A percentile compares a stretch with the other conserved stretches of the same genome.
These are phyloP conservation scores for Archips crataeganus DNA, from an alignment of 2,888 invertebrate genomes.

Conservation along the genomic window DNA sequence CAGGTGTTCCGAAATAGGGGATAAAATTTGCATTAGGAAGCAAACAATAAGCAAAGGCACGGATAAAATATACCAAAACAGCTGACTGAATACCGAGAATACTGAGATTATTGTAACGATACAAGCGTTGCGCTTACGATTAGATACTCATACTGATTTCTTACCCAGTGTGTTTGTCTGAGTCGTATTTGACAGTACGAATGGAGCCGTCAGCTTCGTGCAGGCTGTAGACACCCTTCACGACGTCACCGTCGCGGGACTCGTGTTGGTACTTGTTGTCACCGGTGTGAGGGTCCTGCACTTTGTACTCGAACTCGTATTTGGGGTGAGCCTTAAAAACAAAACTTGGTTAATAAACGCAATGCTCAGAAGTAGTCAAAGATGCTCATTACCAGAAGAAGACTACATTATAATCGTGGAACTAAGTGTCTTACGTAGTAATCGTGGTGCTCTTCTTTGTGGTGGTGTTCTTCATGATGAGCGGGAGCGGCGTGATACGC, in stretches of 20 bases:
- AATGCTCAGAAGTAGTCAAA: not conserved
- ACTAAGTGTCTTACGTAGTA: conserved; percentile 26
- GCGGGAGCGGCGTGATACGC: conserved; percentile 25
- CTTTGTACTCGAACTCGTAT: conserved; percentile 61
- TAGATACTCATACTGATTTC: not conserved
- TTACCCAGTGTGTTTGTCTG: conserved; percentile 46
- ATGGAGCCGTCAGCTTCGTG: conserved; percentile 62
- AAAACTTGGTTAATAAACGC: not conserved
- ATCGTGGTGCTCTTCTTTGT: conserved; percentile 35
- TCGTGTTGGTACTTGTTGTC: conserved; percentile 65
- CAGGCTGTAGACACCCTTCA: conserved; percentile 63
- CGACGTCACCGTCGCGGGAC: conserved; percentile 63
- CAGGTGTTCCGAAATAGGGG: too few species aligned
- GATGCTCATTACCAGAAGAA: not conserved
- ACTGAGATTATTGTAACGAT: too few species aligned
- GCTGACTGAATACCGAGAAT: not conserved
- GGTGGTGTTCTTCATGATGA: conserved; percentile 27
- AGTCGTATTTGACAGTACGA: conserved; percentile 56
- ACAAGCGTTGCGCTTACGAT: too few species aligned
- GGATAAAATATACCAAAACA: not conserved
- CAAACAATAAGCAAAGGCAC: not conserved
- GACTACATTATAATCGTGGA: too few species aligned
- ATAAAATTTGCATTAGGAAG: not conserved
- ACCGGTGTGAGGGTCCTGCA: conserved; percentile 61
- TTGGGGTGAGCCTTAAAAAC: conserved; percentile 49